Base-by-base conservation (phyloP, 2,888 invertebrate genomes). In the Epinotia brunnichana region DNA sequence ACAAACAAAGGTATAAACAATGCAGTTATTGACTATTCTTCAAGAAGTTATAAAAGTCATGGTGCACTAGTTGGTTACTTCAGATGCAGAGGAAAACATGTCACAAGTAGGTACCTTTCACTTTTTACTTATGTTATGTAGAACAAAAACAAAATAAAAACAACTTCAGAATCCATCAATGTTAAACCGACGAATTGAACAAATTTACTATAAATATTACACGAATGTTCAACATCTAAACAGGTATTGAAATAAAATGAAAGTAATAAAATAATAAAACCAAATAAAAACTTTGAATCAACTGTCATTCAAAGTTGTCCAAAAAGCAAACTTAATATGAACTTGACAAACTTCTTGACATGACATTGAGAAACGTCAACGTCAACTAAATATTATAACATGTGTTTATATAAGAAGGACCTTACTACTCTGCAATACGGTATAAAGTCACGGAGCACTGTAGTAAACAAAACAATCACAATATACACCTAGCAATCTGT, bases 31-130 rank as follows among this genome's bases (percentile, higher is more conserved):
- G 62, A n/a, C 44, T 51, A 62, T 48, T 62, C 48, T 48, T 48
- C 24, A 29, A 48, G 3, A 29, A 48, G 9, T 24, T 39, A 2
- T 4, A 15, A n/a, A n/a, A 24, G 2, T 10, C 5, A 44, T 51
- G n/a, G 24, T 29, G 10, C n/a, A 51, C 48, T n/a, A n/a, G n/a
- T n/a, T 60, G 41, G 39, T 41, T 61, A 48, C 44, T 62, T 24
- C 5, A 15, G 24, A 48, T 24, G n/a, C n/a, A 48, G 24, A 24
- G 15, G 24, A 48, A 61, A 9, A 41, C 21, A 51, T 48, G 11
- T 11, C 24, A 29, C 48, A 24, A 62, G n/a, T n/a, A n/a, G n/a
- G n/a, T 13, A 17, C 62, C 62, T 62, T 62, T 62, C 62, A 62
- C 62, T 48, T 62, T 62, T 29, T 5, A 3, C 35, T 29, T n/a